A percentile compares a stretch with the other conserved stretches of the same genome.
phyloP scores from a whole-genome alignment of 2,113 vertebrate species.

The Chaetura pelagica region DNA sequence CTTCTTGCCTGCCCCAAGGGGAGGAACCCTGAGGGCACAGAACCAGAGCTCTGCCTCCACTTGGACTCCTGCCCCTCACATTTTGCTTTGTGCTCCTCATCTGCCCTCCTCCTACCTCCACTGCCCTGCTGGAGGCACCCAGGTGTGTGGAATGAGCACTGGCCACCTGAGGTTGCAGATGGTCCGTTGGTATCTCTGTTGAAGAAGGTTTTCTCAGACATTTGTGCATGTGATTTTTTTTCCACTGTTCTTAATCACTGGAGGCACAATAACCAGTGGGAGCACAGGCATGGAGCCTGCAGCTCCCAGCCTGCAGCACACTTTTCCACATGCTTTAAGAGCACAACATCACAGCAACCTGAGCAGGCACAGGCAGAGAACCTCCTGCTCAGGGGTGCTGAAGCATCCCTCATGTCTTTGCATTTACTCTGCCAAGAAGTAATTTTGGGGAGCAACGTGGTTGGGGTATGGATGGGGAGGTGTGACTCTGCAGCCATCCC shows the following conservation, averaged over 20 bases:
- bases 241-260: not conserved
- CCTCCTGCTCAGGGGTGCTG: not conserved
- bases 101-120: not conserved
- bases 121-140: not conserved
- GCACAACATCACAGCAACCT: accelerated
- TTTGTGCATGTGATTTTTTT: not conserved
- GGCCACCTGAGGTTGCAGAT: not conserved
- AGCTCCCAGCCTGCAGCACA: not conserved
- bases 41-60: not conserved
- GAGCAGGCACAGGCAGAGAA: not conserved
- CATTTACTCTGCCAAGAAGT: not conserved
- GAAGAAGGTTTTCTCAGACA: accelerated
- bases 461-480: not conserved
- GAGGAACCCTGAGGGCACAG: not conserved
- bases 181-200: accelerated
- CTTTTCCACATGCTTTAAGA: not conserved
- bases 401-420: not conserved
- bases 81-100: not conserved
- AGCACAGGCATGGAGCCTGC: not conserved
- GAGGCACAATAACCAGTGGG: not conserved
- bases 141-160: accelerated
- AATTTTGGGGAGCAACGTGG: not conserved
- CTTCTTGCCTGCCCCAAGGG: not conserved
- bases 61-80: not conserved
- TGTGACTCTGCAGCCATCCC: accelerated